Base-by-base conservation (phyloP, 1,140 invertebrate species). In the Pentalonia nigronervosa region DNA sequence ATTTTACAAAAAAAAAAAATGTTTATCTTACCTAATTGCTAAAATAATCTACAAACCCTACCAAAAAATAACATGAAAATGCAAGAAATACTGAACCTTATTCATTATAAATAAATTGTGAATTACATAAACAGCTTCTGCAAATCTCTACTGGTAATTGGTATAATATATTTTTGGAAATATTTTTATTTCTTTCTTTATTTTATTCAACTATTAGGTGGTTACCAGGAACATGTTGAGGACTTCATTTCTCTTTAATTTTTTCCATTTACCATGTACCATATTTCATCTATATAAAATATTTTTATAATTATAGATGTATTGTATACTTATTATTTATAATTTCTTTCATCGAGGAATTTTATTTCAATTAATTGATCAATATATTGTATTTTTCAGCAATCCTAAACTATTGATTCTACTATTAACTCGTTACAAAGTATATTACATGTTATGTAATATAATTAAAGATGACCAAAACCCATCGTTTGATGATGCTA, bases 381-480 rank as follows among this genome's bases (percentile, higher is more conserved):
- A 76, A 76, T 76, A 34, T n/a, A n/a, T 76, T 76, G 21, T 41
- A 84, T 67, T 76, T 94, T 94, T 48, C 86, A 94, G 94, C 47
- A 23, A 94, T 67, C 92, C 93, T 1, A 86, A 93, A 56, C 45
- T 94, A 36, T 86, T 94, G 30, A 34, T 94, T 48, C 93, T 36
- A 36, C 67, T 94, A 17, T 93, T 94, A 23, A 90, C 93, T 48
- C 87, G 87, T 11, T 90, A 94, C 41, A 92, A 94, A 67, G 91
- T 92, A 23, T 90, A 94, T n/a, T 41, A 83, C 11, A 87, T 60
- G 6, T 34, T 94, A 2, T 48, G 94, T 45, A 87, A 94, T 56
- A 76, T 94, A 41, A 93, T 94, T 34, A 90, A 93, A 50, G 45
- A 94, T 76, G 81, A 89, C 7, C 60, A 93, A 56, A 83, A 94